Evolutionary conservation across 1,140 invertebrate species (phyloP).

Genomic region (Metopolophium dirhodum): DNA sequence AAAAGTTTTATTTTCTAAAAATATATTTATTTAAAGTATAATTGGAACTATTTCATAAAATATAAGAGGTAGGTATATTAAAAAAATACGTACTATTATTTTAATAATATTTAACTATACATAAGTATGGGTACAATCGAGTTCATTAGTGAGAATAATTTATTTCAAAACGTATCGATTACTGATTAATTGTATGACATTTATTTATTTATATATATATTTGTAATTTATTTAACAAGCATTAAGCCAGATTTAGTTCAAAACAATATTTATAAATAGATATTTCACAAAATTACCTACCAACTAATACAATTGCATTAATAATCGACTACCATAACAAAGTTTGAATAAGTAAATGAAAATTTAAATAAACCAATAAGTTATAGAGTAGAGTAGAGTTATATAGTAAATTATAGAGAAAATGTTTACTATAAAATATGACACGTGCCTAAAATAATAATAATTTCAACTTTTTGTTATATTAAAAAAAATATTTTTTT

Average conservation of each 20-base stretch:
- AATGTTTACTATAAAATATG: neutral
- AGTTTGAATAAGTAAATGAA: neutral
- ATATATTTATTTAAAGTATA: neutral
- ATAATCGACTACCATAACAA: neutral
- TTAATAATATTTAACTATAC: too few relatives aligned
- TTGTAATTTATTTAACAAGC: neutral
- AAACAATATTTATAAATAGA: too few relatives aligned
- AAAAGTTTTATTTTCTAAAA: neutral
- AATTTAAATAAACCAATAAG: neutral
- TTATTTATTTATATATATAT: neutral
- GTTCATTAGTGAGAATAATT: neutral
- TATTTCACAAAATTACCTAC: neutral
- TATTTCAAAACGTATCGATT: too few relatives aligned
- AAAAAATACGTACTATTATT: too few relatives aligned
- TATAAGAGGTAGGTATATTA: too few relatives aligned
- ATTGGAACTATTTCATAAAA: neutral
- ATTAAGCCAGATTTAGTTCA: neutral
- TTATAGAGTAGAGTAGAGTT: too few relatives aligned
- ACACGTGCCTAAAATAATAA: neutral
- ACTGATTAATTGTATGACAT: too few relatives aligned
- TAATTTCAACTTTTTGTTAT: neutral
- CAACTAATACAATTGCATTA: neutral
- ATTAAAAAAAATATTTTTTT: neutral
- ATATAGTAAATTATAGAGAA: neutral
- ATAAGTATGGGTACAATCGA: neutral